Evolutionary conservation across 2,797 vertebrate species (phyloP), one percentile per base, ranked within the genome.

Genomic region (Cynopterus sphinx): DNA sequence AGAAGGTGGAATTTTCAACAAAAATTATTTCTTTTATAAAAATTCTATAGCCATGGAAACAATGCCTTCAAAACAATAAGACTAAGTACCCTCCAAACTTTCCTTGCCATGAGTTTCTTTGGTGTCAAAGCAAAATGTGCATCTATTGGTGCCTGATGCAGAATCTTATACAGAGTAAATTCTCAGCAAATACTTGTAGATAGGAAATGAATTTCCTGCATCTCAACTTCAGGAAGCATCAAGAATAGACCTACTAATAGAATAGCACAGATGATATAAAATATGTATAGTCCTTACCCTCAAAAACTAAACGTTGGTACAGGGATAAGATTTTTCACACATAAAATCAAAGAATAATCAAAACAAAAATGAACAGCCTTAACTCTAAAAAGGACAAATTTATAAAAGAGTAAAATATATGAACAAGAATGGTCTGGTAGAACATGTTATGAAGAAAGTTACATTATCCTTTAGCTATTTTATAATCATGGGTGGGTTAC

Each of bases 51-150:
- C 43, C 70, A 88, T 11, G 36, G 73, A 46, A 90, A 95, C 49
- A 83, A 74, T 49, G 92, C 70, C 53, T 90, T 90, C 68, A 78
- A 91, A 84, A 71, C 70, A 82, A 55, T 31, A 94, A 21, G 31
- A 82, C 26, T 90, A n/a, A 3, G 43, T 21, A 70, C 70, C 33
- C 41, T 89, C 67, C 12, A 24, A 33, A 73, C 73, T 84, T 87
- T 78, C 68, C 65, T 78, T 84, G 84, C 79, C 31, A 57, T 77
- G 65, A 55, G 41, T 82, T 90, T 90, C 73, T 78, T 67, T 33
- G 22, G n/a, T 67, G 24, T 43, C 55, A 93, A 88, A 83, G 81
- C 39, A 83, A 73, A 94, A 84, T 74, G 49, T 41, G 70, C 21
- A 79, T 24, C 19, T 71, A 46, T 2, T 22, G 36, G 31, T n/a